Conservation (phyloP, 2,888 invertebrate genomes). For the Troglohyphantes excavatus region DNA sequence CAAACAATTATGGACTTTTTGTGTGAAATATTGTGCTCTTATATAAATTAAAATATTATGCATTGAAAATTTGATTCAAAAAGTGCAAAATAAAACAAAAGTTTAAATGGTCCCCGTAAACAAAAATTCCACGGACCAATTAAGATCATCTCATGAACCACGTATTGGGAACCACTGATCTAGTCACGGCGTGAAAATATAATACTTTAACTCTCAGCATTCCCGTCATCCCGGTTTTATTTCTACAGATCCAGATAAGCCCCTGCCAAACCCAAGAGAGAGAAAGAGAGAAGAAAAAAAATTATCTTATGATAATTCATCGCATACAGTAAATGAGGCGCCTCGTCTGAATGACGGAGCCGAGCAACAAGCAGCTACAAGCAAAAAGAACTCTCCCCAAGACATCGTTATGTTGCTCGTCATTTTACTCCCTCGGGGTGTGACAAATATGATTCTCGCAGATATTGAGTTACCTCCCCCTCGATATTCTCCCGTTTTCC, state of each 20-base stretch:
- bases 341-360: neutral
- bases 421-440: neutral
- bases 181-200: no score
- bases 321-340: neutral
- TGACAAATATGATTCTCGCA: conserved; percentile 9
- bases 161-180: no score
- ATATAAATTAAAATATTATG: no score
- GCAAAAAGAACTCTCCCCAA: neutral
- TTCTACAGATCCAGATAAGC: neutral
- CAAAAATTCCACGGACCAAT: no score
- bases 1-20: no score
- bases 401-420: neutral
- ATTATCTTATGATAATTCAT: neutral
- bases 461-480: neutral
- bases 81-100: no score
- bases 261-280: neutral
- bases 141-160: no score
- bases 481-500: neutral
- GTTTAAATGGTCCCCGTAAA: no score
- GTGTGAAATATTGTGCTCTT: no score
- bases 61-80: no score
- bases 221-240: no score
- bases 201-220: no score
- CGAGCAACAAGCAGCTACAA: neutral
- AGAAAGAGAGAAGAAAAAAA: neutral